These are phyloP conservation scores for Haliclona indistincta DNA, from an alignment of 37 sponge, comb jelly and placozoan species.

Conservation along the genomic window DNA sequence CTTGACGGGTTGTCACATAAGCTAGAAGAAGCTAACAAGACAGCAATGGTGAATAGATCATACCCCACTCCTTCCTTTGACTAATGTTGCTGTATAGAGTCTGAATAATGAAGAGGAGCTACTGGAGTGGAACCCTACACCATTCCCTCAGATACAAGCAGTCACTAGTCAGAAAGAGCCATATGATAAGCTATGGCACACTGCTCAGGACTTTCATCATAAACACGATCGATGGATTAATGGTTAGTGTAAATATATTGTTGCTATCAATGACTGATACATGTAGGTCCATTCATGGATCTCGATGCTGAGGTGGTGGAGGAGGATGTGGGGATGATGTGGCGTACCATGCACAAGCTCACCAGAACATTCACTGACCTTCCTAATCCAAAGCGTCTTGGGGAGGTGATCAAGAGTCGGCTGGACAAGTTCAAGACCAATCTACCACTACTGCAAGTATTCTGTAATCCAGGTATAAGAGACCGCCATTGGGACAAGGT, in stretches of 20 bases:
- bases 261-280: neutral
- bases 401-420: slow-evolving; percentile 78
- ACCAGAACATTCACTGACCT: slow-evolving; percentile 78
- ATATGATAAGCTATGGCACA: slow-evolving; percentile 91
- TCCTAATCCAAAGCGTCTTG: slow-evolving; percentile 85
- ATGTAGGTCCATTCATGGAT: slow-evolving; percentile 81
- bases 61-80: slow-evolving; percentile 1
- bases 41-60: slow-evolving; percentile 65
- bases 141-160: slow-evolving; percentile 89
- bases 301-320: slow-evolving; percentile 92
- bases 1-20: slow-evolving; percentile 55
- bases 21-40: slow-evolving; percentile 68
- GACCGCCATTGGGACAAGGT: slow-evolving; percentile 92
- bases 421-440: slow-evolving; percentile 92
- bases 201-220: slow-evolving; percentile 78
- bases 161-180: slow-evolving; percentile 77
- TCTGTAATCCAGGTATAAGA: slow-evolving; percentile 94
- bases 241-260: slow-evolving; percentile 36
- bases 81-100: slow-evolving; percentile 19
- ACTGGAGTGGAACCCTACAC: slow-evolving; percentile 82
- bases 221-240: slow-evolving; percentile 96
- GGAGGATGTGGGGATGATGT: slow-evolving; percentile 90
- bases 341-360: slow-evolving; percentile 92
- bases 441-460: slow-evolving; percentile 83
- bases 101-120: slow-evolving; percentile 98